A percentile compares a stretch with the other conserved stretches of the same genome.
These are phyloP conservation scores for Falco rusticolus DNA, from an alignment of 2,797 vertebrate species.

Conservation along the genomic window DNA sequence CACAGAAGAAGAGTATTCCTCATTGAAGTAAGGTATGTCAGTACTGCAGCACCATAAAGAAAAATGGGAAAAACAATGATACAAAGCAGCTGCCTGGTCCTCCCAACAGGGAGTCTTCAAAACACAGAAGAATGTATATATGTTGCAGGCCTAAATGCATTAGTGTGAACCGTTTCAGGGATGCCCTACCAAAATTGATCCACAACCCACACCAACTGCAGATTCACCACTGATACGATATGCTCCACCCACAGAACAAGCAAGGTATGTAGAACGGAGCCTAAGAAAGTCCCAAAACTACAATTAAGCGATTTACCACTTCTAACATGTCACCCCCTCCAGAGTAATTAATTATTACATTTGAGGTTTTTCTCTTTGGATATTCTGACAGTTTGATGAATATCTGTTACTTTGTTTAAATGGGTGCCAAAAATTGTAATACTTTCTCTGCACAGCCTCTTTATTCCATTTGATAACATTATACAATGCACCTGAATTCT, in stretches of 20 bases:
- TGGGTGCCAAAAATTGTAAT: slow-evolving; percentile 50
- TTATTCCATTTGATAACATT: slow-evolving; percentile 57
- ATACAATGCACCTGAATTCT: slow-evolving; percentile 32
- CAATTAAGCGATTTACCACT: background rate
- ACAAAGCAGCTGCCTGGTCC: background rate
- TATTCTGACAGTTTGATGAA: slow-evolving; percentile 29
- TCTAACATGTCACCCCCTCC: background rate
- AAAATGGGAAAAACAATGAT: background rate
- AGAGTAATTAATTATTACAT: background rate
- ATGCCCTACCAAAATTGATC: background rate
- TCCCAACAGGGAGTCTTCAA: background rate
- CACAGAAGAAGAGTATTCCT: background rate
- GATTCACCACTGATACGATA: background rate
- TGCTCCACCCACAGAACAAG: background rate
- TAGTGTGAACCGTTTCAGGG: background rate
- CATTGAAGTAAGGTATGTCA: background rate
- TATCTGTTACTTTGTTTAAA: slow-evolving; percentile 58
- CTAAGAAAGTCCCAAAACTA: background rate
- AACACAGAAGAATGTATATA: background rate
- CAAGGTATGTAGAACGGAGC: background rate
- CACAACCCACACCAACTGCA: background rate
- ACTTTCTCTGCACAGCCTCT: slow-evolving; percentile 28
- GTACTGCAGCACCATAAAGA: background rate
- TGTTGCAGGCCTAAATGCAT: background rate
- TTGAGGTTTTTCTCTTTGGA: slow-evolving; percentile 2